Base-by-base conservation (phyloP, 1,140 invertebrate genomes). In the Samia ricini region DNA sequence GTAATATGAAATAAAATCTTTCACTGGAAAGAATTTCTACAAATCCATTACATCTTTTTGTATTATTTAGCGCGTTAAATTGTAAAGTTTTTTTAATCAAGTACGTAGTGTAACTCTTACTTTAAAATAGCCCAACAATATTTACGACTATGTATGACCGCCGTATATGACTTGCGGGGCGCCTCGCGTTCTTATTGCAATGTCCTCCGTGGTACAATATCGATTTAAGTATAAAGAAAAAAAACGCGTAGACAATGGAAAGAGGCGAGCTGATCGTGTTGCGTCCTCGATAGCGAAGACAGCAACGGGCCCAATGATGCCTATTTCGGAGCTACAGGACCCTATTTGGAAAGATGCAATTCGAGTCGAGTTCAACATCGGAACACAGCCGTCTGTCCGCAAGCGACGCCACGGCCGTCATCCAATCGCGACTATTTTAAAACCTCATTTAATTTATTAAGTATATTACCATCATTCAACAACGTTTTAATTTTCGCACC, bases 311-410 rank as follows among this genome's bases (percentile, higher is more conserved):
- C 60, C 79, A 67, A 72, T 74, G 73, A 68, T 88, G 76, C 87
- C 87, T 88, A 89, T 88, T 89, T 89, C 71, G 87, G 82, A 85
- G 69, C 66, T 60, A 68, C 63, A 65, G n/a, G 68, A 74, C 85
- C 87, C 80, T 89, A 89, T 89, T 89, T 83, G 87, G 87, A 88
- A 89, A 73, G 81, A 83, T 88, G 85, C 78, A 79, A 67, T 82
- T 78, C 83, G 74, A 86, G 83, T 78, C 72, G 79, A 69, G 81
- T 83, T 88, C 81, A 72, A 83, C 82, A 85, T 85, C 82, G 74
- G 72, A 62, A 62, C 29, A 60, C 29, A 50, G 72, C 63, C 56
- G 72, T 66, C 75, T 71, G 68, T 66, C 75, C 69, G 68, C 15
- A 42, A 42, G 33, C 33, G 75, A 67, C 71, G 74, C 74, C 67